Evolutionary conservation across 2,888 invertebrate genomes (phyloP).

Genomic region (Chrysodeixis includens): DNA sequence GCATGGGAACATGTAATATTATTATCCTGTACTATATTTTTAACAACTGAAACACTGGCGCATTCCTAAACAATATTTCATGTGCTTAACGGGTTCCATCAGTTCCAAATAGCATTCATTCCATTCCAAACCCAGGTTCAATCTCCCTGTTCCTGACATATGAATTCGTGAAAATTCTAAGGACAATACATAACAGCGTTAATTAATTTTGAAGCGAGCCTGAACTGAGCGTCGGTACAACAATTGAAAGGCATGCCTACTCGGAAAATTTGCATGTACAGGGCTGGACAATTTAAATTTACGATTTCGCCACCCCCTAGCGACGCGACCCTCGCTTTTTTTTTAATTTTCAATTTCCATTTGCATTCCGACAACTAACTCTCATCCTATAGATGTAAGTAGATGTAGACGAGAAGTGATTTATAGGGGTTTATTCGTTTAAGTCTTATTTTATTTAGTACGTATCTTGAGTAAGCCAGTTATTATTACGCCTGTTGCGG

Average conservation of each 20-base stretch:
- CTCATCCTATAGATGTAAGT: slow-evolving; percentile 60
- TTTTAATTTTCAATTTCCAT: slow-evolving; percentile 88
- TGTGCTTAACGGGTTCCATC: slow-evolving; percentile 41
- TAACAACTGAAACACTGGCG: slow-evolving; percentile 24
- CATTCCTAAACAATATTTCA: slow-evolving; percentile 39
- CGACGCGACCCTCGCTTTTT: slow-evolving; percentile 85
- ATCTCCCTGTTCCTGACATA: slow-evolving; percentile 36
- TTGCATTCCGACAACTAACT: slow-evolving; percentile 84
- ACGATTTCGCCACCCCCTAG: slow-evolving; percentile 84
- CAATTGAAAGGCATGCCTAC: slow-evolving; percentile 80
- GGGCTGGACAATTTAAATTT: slow-evolving; percentile 89
- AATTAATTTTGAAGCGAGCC: slow-evolving; percentile 59
- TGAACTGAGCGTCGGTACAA: slow-evolving; percentile 58
- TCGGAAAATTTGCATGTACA: slow-evolving; percentile 86
- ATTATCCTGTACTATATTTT: slow-evolving; percentile 44
- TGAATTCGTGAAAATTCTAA: slow-evolving; percentile 50
- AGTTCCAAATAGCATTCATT: slow-evolving; percentile 28
- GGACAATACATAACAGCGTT: slow-evolving; percentile 46
- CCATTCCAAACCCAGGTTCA: slow-evolving; percentile 27
- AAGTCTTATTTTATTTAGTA: slow-evolving; percentile 33
- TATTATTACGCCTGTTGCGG: slow-evolving; percentile 35
- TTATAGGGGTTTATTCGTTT: slow-evolving; percentile 54
- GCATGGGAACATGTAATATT: slow-evolving; percentile 60
- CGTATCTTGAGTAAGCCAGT: slow-evolving; percentile 31
- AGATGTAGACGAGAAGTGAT: slow-evolving; percentile 56